phyloP scores from a whole-genome alignment of 1,140 invertebrate genomes.

The Coboldia fuscipes region DNA sequence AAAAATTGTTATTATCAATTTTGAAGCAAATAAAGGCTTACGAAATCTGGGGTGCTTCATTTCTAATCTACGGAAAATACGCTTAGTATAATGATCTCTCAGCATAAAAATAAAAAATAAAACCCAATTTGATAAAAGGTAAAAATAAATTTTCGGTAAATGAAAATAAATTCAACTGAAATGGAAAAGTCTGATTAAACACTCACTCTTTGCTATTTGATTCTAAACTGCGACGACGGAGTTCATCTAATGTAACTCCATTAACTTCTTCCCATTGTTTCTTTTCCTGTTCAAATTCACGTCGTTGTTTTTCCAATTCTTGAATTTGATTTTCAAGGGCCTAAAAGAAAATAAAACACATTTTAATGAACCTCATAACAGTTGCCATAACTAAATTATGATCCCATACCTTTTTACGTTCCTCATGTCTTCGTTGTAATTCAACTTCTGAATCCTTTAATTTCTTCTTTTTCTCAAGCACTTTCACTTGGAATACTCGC shows the following conservation, averaged over 20 bases:
- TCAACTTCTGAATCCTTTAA: conserved; percentile 82
- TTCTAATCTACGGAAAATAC: too few relatives aligned
- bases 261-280: conserved; percentile 75
- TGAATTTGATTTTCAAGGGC: conserved; percentile 68
- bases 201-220: conserved; percentile 72
- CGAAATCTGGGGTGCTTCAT: too few relatives aligned
- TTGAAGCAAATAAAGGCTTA: too few relatives aligned
- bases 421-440: conserved; percentile 37
- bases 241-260: conserved; percentile 66
- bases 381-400: too few relatives aligned
- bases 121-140: background rate
- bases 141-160: background rate
- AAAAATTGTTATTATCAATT: too few relatives aligned
- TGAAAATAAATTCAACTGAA: background rate
- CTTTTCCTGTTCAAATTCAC: conserved; percentile 71
- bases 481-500: conserved; percentile 66
- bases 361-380: too few relatives aligned
- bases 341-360: conserved; percentile 2
- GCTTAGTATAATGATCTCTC: background rate
- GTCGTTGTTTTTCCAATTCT: conserved; percentile 76
- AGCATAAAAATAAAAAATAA: background rate
- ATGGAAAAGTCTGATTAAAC: conserved; percentile 4
- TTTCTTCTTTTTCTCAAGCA: conserved; percentile 82
- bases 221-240: conserved; percentile 61
- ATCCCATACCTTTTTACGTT: conserved; percentile 13